Base-by-base conservation (phyloP, 2,113 vertebrate species). In the Microcebus griseorufus region DNA sequence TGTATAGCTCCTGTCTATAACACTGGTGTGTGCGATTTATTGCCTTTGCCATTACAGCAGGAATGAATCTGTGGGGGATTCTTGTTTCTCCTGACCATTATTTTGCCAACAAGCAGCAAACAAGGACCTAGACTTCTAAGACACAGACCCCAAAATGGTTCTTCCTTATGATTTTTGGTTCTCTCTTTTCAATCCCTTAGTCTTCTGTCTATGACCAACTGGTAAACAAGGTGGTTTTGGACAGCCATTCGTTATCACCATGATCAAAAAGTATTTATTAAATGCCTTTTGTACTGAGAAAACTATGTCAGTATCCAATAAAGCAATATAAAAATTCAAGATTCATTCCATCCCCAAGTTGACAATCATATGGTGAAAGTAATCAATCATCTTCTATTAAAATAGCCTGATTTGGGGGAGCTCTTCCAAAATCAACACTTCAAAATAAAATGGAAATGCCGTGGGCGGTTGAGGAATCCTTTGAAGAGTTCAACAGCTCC, bases 371-470 rank as follows among this genome's bases (percentile, higher is more conserved):
- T 1, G 76, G 39, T 25, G 48, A 69, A 76, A 73, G 51, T 34
- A 53, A 79, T 69, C 32, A 53, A 79, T 58, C 25, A 48, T 72
- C 75, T 94, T 14, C 22, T 78, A 65, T 53, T 79, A 42, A 58
- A 58, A 73, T 9, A 45, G 17, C 10, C 84, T n/a, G 39, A 75
- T 72, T 86, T 70, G 37, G 37, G 75, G 76, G 82, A 69, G 27
- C 20, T 70, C 81, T 92, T 87, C 84, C 48, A 94, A n/a, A 16
- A 88, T 29, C 76, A 92, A 94, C 53, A 91, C n/a, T 94, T 88
- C 5, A 53, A 53, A 62, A 79, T 22, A 82, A 73, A 45, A 10
- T 48, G 45, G 45, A 8, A 48, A 83, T 10, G 70, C 51, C 14
- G 45, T 1, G 25, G 67, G 65, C 78, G 8, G 70, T 11, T 0